Evolutionary conservation across 2,888 invertebrate species (phyloP).

Genomic region (Drosophila cyrtoloma): DNA sequence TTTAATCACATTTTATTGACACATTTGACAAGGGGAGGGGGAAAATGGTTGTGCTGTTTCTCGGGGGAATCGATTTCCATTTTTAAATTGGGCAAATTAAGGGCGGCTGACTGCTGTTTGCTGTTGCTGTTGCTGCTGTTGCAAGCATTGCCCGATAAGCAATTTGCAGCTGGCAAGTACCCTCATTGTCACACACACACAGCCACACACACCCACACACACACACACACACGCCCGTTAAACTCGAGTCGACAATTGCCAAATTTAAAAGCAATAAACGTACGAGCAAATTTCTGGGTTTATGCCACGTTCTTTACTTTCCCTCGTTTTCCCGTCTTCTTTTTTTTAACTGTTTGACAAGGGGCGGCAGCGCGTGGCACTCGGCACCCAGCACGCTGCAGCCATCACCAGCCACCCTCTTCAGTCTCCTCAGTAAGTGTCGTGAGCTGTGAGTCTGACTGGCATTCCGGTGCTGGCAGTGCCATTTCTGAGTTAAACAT

Average conservation of each 20-base stretch:
- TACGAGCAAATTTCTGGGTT: constrained; percentile 73
- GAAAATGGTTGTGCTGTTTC: constrained; percentile 22
- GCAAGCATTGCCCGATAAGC: constrained; percentile 68
- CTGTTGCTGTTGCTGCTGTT: constrained; percentile 34
- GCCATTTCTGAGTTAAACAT: constrained; percentile 54
- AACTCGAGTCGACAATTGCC: constrained; percentile 72
- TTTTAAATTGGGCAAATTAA: constrained; percentile 80
- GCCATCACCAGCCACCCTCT: neutral
- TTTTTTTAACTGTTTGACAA: constrained; percentile 64
- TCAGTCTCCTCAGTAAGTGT: constrained; percentile 12
- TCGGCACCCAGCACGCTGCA: constrained; percentile 3
- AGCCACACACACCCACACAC: constrained; percentile 16
- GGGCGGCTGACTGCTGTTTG: constrained; percentile 71
- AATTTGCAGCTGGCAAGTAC: constrained; percentile 67
- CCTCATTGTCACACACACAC: constrained; percentile 45
- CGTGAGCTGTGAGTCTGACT: constrained; percentile 32
- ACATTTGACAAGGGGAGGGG: constrained; percentile 44
- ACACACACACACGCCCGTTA: constrained; percentile 28
- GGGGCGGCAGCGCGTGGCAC: constrained; percentile 55
- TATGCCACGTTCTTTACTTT: constrained; percentile 56
- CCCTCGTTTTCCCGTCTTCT: constrained; percentile 13
- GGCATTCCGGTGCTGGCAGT: constrained; percentile 69
- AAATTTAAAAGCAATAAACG: constrained; percentile 82
- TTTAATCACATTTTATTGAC: constrained; percentile 81
- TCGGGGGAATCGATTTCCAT: constrained; percentile 79